A percentile compares a stretch with the other conserved stretches of the same genome.
Evolutionary conservation across 2,888 invertebrate genomes (phyloP).

Genomic region (Eupithecia abbreviata): DNA sequence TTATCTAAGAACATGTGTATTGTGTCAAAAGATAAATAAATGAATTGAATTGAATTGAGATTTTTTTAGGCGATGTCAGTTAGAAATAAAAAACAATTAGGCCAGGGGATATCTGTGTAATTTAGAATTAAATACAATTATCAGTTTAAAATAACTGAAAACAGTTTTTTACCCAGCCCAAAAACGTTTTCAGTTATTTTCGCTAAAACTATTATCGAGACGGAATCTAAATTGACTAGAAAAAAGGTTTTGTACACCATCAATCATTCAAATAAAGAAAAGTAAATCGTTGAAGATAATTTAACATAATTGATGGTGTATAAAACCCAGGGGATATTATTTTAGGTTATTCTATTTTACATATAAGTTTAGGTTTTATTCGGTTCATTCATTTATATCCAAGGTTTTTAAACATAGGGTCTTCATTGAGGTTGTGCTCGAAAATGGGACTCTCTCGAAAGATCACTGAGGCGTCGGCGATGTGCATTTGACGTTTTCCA

Average conservation of each 20-base stretch:
- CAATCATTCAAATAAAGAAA: background rate
- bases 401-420: conserved; percentile 66
- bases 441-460: conserved; percentile 74
- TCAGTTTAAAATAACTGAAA: conserved; percentile 49
- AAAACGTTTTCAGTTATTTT: conserved; percentile 58
- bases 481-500: conserved; percentile 77
- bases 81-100: conserved; percentile 48
- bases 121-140: conserved; percentile 57
- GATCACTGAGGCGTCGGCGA: conserved; percentile 75
- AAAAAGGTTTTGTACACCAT: conserved; percentile 11
- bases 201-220: conserved; percentile 17
- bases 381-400: conserved; percentile 63
- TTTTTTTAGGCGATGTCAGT: background rate
- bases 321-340: conserved; percentile 2
- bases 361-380: conserved; percentile 2
- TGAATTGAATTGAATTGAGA: too few relatives aligned
- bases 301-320: background rate
- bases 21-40: too few relatives aligned
- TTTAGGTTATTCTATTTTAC: conserved; percentile 7
- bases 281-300: background rate
- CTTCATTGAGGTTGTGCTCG: conserved; percentile 66
- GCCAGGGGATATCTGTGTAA: conserved; percentile 63
- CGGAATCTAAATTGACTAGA: conserved; percentile 42
- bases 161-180: conserved; percentile 72
- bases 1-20: too few relatives aligned